These are phyloP conservation scores for Chrysochloris asiatica DNA, from an alignment of 2,113 vertebrate genomes.

Conservation along the genomic window DNA sequence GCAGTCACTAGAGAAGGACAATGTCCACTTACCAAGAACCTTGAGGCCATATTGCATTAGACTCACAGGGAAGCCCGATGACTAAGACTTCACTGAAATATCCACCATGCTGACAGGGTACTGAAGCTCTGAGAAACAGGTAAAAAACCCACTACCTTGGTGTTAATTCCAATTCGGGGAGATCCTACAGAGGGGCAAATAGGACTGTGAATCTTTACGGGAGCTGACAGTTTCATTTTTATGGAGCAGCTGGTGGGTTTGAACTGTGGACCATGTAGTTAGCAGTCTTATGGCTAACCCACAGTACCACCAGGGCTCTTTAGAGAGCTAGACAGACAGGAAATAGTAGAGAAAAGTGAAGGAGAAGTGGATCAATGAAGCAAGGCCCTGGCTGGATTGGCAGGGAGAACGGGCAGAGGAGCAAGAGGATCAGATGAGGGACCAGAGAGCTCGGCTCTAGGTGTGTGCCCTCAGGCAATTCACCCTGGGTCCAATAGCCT, in stretches of 20 bases:
- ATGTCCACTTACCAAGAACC: neutral
- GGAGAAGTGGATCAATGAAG: no score
- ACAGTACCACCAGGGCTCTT: no score
- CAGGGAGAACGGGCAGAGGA: neutral
- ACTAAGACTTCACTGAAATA: neutral
- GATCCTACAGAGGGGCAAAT: no score
- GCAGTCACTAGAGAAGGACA: neutral
- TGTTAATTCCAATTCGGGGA: no score
- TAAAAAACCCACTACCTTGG: no score
- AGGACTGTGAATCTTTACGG: no score
- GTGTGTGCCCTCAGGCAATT: rapidly evolving
- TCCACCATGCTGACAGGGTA: neutral
- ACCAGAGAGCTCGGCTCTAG: no score
- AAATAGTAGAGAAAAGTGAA: neutral
- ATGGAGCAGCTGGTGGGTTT: no score
- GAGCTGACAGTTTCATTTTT: no score
- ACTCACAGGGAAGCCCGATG: neutral
- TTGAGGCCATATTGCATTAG: neutral
- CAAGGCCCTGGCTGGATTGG: neutral
- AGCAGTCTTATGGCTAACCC: no score
- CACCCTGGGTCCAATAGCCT: neutral
- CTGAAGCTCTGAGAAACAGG: no score
- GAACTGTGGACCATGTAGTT: no score
- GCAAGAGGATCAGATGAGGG: neutral
- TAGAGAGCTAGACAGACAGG: neutral